Evolutionary conservation across 2,888 invertebrate species (phyloP).

Genomic region (Notocelia uddmanniana): DNA sequence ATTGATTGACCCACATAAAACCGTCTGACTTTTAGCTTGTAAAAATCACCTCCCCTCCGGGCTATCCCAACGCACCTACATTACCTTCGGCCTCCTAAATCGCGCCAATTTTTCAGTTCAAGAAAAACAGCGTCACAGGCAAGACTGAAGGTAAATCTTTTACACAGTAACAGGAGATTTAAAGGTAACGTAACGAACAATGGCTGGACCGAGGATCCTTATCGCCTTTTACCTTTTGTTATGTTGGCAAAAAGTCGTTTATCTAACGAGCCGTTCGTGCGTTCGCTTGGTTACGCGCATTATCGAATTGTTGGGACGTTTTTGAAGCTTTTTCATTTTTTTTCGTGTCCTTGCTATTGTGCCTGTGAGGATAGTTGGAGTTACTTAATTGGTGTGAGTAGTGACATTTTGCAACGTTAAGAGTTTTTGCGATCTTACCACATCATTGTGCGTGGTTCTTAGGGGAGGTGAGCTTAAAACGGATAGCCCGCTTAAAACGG

Average conservation of each 20-base stretch:
- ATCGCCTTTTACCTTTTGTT: slow-evolving; percentile 54
- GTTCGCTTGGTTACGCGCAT: slow-evolving; percentile 38
- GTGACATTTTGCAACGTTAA: too few species aligned
- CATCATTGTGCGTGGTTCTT: too few species aligned
- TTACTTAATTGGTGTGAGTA: not conserved
- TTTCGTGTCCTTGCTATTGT: slow-evolving; percentile 12
- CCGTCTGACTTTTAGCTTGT: slow-evolving; percentile 10
- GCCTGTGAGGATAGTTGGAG: not conserved
- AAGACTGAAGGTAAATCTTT: slow-evolving; percentile 45
- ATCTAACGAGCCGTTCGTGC: slow-evolving; percentile 46
- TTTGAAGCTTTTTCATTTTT: slow-evolving; percentile 21
- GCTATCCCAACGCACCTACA: slow-evolving; percentile 30
- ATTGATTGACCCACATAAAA: slow-evolving; percentile 12
- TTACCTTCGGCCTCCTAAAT: slow-evolving; percentile 33
- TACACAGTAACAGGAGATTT: slow-evolving; percentile 50
- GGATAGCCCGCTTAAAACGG: too few species aligned
- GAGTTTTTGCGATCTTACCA: too few species aligned
- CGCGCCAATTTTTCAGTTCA: slow-evolving; percentile 42
- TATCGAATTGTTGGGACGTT: slow-evolving; percentile 31
- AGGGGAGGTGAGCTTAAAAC: too few species aligned
- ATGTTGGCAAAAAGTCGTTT: slow-evolving; percentile 51
- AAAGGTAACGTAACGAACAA: slow-evolving; percentile 53
- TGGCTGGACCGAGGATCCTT: slow-evolving; percentile 50
- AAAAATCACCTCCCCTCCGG: slow-evolving; percentile 16
- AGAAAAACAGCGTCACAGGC: slow-evolving; percentile 45